phyloP scores from a whole-genome alignment of 1,140 invertebrate genomes.

The Coenobita brevimanus region DNA sequence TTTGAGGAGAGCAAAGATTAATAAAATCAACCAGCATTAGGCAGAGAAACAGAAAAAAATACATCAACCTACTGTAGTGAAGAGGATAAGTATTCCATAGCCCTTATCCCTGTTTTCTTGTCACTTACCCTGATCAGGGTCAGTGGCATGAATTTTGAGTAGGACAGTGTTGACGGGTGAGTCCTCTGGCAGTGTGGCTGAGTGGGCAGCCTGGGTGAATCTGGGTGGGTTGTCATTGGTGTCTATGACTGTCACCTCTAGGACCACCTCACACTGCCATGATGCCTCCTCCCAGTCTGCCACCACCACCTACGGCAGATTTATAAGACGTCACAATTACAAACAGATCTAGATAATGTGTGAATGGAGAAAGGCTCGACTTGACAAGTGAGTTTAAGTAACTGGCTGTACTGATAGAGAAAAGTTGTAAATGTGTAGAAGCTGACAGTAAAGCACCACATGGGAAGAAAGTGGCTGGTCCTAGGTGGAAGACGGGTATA shows the following conservation, averaged over 20 bases:
- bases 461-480: too few species aligned
- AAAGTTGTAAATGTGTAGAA: too few species aligned
- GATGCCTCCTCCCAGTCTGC: slow-evolving; percentile 85
- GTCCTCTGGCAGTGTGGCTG: slow-evolving; percentile 79
- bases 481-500: too few species aligned
- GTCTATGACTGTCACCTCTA: slow-evolving; percentile 88
- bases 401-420: too few species aligned
- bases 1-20: slow-evolving; percentile 60
- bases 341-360: neutral
- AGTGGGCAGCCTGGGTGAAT: slow-evolving; percentile 85
- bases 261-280: slow-evolving; percentile 81
- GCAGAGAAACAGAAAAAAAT: too few species aligned
- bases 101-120: too few species aligned
- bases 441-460: too few species aligned
- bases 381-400: too few species aligned
- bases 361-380: too few species aligned
- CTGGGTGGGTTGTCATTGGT: slow-evolving; percentile 91
- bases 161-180: slow-evolving; percentile 65
- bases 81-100: too few species aligned
- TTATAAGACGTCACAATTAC: neutral
- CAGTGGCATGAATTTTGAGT: slow-evolving; percentile 63
- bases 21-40: too few species aligned
- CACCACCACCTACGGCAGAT: slow-evolving; percentile 79
- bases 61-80: too few species aligned
- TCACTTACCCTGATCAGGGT: slow-evolving; percentile 65